phyloP scores from a whole-genome alignment of 2,113 vertebrate species.

The Hypanus sabinus region DNA sequence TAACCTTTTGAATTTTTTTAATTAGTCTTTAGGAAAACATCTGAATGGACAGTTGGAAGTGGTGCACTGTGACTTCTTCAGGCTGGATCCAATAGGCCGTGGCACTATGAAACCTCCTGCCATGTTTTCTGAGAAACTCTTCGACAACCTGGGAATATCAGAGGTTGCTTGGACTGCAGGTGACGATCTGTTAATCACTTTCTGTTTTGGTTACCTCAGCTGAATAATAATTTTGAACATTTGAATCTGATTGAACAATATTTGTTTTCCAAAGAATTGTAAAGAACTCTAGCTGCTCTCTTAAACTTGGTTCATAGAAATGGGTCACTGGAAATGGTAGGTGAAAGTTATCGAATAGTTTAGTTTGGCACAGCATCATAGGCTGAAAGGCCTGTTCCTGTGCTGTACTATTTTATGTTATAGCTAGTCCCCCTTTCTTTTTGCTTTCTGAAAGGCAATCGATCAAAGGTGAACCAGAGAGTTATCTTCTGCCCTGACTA shows the following conservation, averaged over 20 bases:
- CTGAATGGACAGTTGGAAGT: constrained; percentile 68
- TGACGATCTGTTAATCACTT: constrained; percentile 39
- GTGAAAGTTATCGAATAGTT: no score
- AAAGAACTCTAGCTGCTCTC: neutral
- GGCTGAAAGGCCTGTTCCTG: no score
- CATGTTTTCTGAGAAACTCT: constrained; percentile 65
- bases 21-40: constrained; percentile 62
- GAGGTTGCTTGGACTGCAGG: constrained; percentile 68
- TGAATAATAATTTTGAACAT: neutral
- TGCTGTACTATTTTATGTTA: neutral
- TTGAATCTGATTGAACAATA: neutral
- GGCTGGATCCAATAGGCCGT: constrained; percentile 61
- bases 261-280: neutral
- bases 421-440: neutral
- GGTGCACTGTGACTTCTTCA: constrained; percentile 79
- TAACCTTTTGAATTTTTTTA: neutral
- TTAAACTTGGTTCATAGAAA: neutral
- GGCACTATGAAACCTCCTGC: constrained; percentile 56
- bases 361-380: no score
- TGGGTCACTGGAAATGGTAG: neutral
- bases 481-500: neutral
- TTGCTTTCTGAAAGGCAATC: neutral
- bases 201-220: neutral
- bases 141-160: constrained; percentile 68
- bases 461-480: neutral